Conservation (phyloP, 2,888 invertebrate species). For the Carcina quercana region DNA sequence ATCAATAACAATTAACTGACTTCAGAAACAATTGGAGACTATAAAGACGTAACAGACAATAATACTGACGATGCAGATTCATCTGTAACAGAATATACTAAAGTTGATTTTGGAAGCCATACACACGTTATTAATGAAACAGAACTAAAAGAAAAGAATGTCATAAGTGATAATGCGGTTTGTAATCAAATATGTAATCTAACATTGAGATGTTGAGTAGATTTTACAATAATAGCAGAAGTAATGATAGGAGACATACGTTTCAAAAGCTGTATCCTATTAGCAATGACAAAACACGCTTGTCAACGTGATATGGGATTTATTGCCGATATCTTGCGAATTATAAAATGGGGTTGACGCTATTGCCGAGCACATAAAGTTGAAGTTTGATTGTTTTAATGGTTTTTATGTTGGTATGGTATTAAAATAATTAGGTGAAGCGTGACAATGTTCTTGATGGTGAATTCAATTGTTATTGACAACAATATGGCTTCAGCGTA, state of each 20-base stretch:
- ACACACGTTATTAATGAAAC: too few relatives aligned
- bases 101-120: too few relatives aligned
- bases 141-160: neutral
- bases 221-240: constrained; percentile 7
- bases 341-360: neutral
- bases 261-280: constrained; percentile 56
- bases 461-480: constrained; percentile 13
- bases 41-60: too few relatives aligned
- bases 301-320: constrained; percentile 60
- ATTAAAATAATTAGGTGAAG: constrained; percentile 45
- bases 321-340: constrained; percentile 26
- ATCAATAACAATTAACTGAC: too few relatives aligned
- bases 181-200: constrained; percentile 18
- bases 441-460: constrained; percentile 41
- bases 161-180: neutral
- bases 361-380: neutral
- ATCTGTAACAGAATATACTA: too few relatives aligned
- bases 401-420: neutral
- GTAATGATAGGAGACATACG: constrained; percentile 34
- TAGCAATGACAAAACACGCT: constrained; percentile 63
- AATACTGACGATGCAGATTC: too few relatives aligned
- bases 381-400: neutral
- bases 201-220: too few relatives aligned
- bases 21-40: too few relatives aligned
- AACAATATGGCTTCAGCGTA: constrained; percentile 1